These are phyloP conservation scores for Bembecia ichneumoniformis DNA, from an alignment of 2,888 invertebrate species.

Conservation along the genomic window DNA sequence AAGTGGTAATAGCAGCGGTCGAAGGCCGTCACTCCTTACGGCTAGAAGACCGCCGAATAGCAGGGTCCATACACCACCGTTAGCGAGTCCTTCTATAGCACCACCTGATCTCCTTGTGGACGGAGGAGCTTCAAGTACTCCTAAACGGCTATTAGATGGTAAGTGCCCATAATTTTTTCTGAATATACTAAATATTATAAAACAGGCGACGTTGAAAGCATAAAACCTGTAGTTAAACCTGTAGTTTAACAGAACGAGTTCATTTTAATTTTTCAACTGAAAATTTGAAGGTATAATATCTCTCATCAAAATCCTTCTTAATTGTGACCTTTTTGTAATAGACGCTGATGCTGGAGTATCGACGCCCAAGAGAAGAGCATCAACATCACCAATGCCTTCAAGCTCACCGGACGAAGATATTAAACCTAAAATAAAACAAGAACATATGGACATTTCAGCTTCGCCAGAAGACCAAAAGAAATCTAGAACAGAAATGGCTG, in stretches of 20 bases:
- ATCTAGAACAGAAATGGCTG: constrained; percentile 84
- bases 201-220: too few species aligned
- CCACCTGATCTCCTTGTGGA: constrained; percentile 80
- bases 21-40: constrained; percentile 60
- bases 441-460: constrained; percentile 76
- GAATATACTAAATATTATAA: too few species aligned
- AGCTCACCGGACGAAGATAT: constrained; percentile 67
- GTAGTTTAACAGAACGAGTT: too few species aligned
- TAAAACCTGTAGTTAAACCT: too few species aligned
- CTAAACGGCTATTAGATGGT: constrained; percentile 77
- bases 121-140: constrained; percentile 87
- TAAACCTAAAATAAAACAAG: constrained; percentile 76
- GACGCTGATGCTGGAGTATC: constrained; percentile 69
- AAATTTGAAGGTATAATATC: not conserved
- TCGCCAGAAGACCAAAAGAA: constrained; percentile 80
- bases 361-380: constrained; percentile 75
- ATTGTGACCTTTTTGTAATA: constrained; percentile 10
- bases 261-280: too few species aligned
- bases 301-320: not conserved
- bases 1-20: constrained; percentile 71
- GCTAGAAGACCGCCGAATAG: constrained; percentile 65
- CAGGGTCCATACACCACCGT: constrained; percentile 81
- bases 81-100: constrained; percentile 76
- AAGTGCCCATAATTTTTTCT: constrained; percentile 20
- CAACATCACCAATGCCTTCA: constrained; percentile 67